Evolutionary conservation across 2,113 vertebrate species (phyloP), one percentile per base, ranked within the genome.

Genomic region (Syngnathoides biaculeatus): DNA sequence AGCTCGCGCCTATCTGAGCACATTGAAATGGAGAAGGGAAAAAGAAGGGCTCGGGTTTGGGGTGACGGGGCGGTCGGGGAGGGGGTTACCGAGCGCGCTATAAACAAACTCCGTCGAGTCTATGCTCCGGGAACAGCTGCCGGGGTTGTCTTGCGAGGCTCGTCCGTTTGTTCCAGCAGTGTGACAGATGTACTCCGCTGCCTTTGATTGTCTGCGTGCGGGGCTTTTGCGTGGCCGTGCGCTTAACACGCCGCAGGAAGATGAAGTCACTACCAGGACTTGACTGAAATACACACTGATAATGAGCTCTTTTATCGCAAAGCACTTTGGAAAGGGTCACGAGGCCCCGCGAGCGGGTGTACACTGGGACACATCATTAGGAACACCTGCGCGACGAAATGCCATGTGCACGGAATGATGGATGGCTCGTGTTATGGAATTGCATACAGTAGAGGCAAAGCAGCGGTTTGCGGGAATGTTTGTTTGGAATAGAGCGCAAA

Each of bases 131-230:
- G 42, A 77, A 55, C 87, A 84, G 84, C 81, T 85, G 84, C 64
- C 64, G 66, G 57, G 40, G 22, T 40, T 72, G 71, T 79, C 79
- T 77, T 81, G 67, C 72, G 72, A 85, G 77, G 67, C 71, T 73
- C 0, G 58, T 42, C 61, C 84, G 83, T 90, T 89, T 87, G 74
- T 68, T 83, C 79, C 81, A 82, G 81, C 84, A 85, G 80, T 80
- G 85, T 77, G 85, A 86, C 87, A 90, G 88, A 89, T 89, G 87
- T 83, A 87, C 81, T 69, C 40, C 42, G 55, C 65, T 68, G 57
- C 69, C 55, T 80, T 80, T 86, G 74, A 79, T 55, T 80, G 65
- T 82, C 27, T 67, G 64, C 43, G 27, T 66, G 50, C 67, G 67
- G 53, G 60, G 53, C 56, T 24, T 58, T 14, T 62, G n/a, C 57